These are phyloP conservation scores for Melinaea marsaeus DNA, from an alignment of 2,888 invertebrate species.

Conservation along the genomic window DNA sequence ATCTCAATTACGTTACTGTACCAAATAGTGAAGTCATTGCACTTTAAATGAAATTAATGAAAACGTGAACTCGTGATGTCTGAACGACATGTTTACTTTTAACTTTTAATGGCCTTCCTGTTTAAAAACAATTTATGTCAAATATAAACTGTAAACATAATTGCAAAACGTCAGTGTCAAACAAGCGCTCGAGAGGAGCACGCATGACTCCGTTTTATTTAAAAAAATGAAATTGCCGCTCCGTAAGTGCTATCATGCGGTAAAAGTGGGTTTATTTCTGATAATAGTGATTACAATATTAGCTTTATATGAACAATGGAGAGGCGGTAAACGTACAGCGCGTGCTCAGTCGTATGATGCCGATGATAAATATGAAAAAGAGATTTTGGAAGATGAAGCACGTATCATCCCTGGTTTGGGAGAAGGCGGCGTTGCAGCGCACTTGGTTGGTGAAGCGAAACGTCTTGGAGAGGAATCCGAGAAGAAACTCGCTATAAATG, in stretches of 20 bases:
- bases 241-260: conserved; percentile 62
- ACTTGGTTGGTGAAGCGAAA: conserved; percentile 81
- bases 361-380: conserved; percentile 59
- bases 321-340: conserved; percentile 57
- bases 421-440: conserved; percentile 82
- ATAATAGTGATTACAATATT: conserved; percentile 57
- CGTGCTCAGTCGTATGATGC: conserved; percentile 44
- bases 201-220: conserved; percentile 34
- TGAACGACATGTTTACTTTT: conserved; percentile 79
- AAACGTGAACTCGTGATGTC: conserved; percentile 41
- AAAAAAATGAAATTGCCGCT: conserved; percentile 61
- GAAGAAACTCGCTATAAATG: conserved; percentile 91
- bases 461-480: conserved; percentile 82
- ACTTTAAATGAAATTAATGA: neutral
- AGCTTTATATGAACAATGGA: conserved; percentile 64
- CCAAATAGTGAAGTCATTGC: neutral
- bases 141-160: conserved; percentile 37
- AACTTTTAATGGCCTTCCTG: conserved; percentile 48
- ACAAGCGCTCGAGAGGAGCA: conserved; percentile 32
- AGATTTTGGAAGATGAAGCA: conserved; percentile 80
- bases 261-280: conserved; percentile 52
- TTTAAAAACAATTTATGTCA: conserved; percentile 50
- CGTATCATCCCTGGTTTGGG: conserved; percentile 84
- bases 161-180: conserved; percentile 32
- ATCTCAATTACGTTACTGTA: neutral